These are phyloP conservation scores for Linnaemya tessellans DNA, from an alignment of 2,888 invertebrate genomes.

Conservation along the genomic window DNA sequence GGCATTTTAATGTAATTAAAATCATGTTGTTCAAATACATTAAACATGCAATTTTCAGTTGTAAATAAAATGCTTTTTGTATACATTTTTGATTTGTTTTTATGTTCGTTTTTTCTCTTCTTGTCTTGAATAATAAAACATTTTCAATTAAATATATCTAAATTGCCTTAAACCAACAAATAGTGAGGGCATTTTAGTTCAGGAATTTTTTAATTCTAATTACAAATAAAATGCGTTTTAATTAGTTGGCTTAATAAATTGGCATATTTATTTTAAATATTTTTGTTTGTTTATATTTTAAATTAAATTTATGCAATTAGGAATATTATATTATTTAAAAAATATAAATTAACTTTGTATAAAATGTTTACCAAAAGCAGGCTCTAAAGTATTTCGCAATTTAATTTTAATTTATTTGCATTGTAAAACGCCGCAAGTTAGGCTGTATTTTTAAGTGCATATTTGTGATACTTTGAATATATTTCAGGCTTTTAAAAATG, in stretches of 20 bases:
- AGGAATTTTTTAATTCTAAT: constrained; percentile 14
- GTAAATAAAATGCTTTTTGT: neutral
- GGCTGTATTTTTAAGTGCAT: too few species aligned
- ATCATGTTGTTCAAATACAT: constrained; percentile 6
- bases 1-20: constrained; percentile 50
- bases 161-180: constrained; percentile 1
- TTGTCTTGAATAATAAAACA: neutral
- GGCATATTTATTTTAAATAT: neutral
- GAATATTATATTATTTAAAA: too few species aligned
- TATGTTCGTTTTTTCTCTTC: neutral
- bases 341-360: too few species aligned
- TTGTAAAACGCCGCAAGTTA: too few species aligned
- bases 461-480: too few species aligned
- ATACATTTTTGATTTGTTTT: neutral
- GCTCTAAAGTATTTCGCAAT: too few species aligned
- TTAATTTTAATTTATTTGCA: too few species aligned
- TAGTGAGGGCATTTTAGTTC: neutral
- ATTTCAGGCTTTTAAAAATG: too few species aligned
- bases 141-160: constrained; percentile 12
- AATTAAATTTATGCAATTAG: neutral
- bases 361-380: too few species aligned
- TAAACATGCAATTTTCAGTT: neutral
- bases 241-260: constrained; percentile 28
- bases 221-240: constrained; percentile 30
- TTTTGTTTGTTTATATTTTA: neutral